A percentile compares a stretch with the other conserved stretches of the same genome.
These are phyloP conservation scores for Chascanopsetta lugubris DNA, from an alignment of 2,113 vertebrate genomes.

Conservation along the genomic window DNA sequence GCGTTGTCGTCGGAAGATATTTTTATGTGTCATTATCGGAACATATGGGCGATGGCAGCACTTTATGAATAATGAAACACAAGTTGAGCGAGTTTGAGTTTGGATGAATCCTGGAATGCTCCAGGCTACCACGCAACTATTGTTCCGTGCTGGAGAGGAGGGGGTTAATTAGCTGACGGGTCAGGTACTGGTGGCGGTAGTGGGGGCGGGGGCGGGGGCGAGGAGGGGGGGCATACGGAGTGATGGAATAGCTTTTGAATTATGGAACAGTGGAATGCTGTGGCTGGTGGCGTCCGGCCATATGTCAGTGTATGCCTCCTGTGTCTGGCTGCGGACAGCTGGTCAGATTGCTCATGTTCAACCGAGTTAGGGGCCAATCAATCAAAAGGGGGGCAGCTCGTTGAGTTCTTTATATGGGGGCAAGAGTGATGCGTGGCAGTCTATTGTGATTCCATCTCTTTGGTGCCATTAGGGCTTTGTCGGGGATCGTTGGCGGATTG, in stretches of 20 bases:
- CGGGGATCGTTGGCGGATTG: conserved; percentile 44
- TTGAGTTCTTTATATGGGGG: conserved; percentile 60
- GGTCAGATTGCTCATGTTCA: conserved; percentile 77
- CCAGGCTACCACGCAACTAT: conserved; percentile 35
- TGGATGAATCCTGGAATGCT: conserved; percentile 36
- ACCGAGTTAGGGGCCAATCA: conserved; percentile 75
- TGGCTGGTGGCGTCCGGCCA: conserved; percentile 75
- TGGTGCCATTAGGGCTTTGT: conserved; percentile 62
- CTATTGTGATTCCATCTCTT: conserved; percentile 66
- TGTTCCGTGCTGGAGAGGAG: conserved; percentile 41
- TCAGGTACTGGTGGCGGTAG: too few relatives aligned
- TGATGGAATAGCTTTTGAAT: conserved; percentile 78
- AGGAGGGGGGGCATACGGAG: conserved; percentile 55
- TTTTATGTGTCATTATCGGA: conserved; percentile 46
- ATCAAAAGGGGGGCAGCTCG: conserved; percentile 68
- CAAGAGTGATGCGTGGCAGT: conserved; percentile 45
- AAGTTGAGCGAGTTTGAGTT: conserved; percentile 46
- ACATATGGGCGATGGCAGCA: conserved; percentile 56
- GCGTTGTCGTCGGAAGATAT: conserved; percentile 23
- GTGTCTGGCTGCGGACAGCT: conserved; percentile 72
- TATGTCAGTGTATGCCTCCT: conserved; percentile 70
- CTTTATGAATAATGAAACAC: conserved; percentile 61
- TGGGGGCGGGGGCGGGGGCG: not conserved
- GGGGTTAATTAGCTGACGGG: too few relatives aligned
- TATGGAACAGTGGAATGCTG: conserved; percentile 76